phyloP scores from a whole-genome alignment of 1,140 invertebrate genomes.

The Bombus affinis region DNA sequence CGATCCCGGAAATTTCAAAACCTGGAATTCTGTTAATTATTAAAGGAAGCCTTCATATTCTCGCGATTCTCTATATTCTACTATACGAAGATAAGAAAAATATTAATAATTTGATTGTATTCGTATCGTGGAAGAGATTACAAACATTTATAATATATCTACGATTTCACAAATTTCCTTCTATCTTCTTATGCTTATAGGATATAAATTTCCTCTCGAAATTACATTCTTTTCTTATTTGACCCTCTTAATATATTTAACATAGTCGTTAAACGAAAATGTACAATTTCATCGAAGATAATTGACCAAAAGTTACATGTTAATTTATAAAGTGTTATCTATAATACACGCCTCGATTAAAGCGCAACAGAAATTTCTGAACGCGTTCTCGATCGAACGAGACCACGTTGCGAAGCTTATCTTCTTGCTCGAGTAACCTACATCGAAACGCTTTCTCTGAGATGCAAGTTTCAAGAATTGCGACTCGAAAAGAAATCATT shows the following conservation, averaged over 20 bases:
- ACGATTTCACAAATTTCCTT: no score
- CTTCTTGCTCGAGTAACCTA: background rate
- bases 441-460: slow-evolving; percentile 2
- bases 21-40: background rate
- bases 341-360: background rate
- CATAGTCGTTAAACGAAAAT: background rate
- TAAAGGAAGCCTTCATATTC: background rate
- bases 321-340: background rate
- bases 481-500: background rate
- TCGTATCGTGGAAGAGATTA: background rate
- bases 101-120: background rate
- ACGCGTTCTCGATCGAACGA: background rate
- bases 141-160: background rate
- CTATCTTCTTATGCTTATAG: no score
- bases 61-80: background rate
- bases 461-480: background rate
- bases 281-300: background rate
- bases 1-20: background rate
- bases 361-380: background rate
- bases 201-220: no score
- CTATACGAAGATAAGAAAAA: background rate
- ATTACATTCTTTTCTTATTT: no score
- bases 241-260: no score
- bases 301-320: background rate
- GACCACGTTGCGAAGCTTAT: background rate